These are phyloP conservation scores for Canis aureus DNA, from an alignment of 2,113 vertebrate species.

Conservation along the genomic window DNA sequence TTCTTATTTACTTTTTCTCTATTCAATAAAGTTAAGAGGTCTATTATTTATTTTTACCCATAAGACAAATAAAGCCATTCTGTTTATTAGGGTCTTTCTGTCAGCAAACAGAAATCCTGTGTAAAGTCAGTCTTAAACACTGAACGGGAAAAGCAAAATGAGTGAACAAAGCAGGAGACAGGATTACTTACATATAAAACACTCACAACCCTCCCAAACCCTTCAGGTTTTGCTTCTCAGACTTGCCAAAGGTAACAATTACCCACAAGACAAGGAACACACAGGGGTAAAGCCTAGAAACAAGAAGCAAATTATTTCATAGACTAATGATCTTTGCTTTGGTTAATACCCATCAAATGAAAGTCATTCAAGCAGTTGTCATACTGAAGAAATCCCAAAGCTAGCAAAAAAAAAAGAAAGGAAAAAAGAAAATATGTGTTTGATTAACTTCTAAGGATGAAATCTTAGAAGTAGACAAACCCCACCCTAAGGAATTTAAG, in stretches of 20 bases:
- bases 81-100: not conserved
- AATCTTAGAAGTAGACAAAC: not conserved
- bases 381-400: slow-evolving; percentile 25
- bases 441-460: slow-evolving; percentile 16
- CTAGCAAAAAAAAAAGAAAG: not conserved
- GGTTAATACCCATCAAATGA: not conserved
- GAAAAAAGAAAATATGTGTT: too few species aligned
- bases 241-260: slow-evolving; percentile 18
- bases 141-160: slow-evolving; percentile 18
- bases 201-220: not conserved
- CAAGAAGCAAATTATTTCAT: not conserved
- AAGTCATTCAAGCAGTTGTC: not conserved
- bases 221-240: not conserved
- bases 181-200: not conserved
- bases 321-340: slow-evolving; percentile 21
- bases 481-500: not conserved
- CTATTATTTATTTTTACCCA: slow-evolving; percentile 11
- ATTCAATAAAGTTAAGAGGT: slow-evolving; percentile 24
- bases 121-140: not conserved
- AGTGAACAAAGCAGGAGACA: not conserved
- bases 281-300: not conserved
- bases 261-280: not conserved
- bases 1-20: slow-evolving; percentile 46
- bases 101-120: not conserved
- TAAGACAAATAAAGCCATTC: slow-evolving; percentile 23